Evolutionary conservation across 1,140 invertebrate species (phyloP).

Genomic region (Druon quercuslanigerum): DNA sequence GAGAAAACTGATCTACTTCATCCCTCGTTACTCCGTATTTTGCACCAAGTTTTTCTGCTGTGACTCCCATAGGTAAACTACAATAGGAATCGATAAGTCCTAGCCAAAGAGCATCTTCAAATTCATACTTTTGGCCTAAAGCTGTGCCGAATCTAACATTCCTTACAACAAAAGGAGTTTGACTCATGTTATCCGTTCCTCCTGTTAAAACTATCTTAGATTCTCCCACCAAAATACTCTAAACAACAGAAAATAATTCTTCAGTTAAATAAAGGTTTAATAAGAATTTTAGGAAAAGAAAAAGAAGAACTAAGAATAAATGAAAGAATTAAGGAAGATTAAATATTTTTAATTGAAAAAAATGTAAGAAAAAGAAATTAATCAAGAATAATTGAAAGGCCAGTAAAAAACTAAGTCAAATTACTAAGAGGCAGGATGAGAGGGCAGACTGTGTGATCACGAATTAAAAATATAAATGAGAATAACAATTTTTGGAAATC

Average conservation of each 20-base stretch:
- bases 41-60: slow-evolving; percentile 97
- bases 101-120: slow-evolving; percentile 96
- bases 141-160: slow-evolving; percentile 93
- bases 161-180: slow-evolving; percentile 92
- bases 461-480: no score
- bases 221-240: slow-evolving; percentile 93
- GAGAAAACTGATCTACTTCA: slow-evolving; percentile 92
- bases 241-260: slow-evolving; percentile 37
- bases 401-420: no score
- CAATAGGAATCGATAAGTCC: slow-evolving; percentile 93
- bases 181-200: slow-evolving; percentile 97
- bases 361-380: no score
- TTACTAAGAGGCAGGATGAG: no score
- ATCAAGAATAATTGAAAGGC: no score
- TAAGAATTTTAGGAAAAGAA: slow-evolving; percentile 22
- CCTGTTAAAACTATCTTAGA: slow-evolving; percentile 93
- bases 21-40: slow-evolving; percentile 91
- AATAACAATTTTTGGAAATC: no score
- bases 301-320: neutral
- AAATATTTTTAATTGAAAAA: no score
- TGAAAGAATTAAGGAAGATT: no score
- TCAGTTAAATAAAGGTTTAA: slow-evolving; percentile 32
- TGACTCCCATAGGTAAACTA: slow-evolving; percentile 96
- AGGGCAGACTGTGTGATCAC: no score
- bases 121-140: slow-evolving; percentile 85